Conservation (phyloP, 2,888 invertebrate species). For the Erebia epiphron region DNA sequence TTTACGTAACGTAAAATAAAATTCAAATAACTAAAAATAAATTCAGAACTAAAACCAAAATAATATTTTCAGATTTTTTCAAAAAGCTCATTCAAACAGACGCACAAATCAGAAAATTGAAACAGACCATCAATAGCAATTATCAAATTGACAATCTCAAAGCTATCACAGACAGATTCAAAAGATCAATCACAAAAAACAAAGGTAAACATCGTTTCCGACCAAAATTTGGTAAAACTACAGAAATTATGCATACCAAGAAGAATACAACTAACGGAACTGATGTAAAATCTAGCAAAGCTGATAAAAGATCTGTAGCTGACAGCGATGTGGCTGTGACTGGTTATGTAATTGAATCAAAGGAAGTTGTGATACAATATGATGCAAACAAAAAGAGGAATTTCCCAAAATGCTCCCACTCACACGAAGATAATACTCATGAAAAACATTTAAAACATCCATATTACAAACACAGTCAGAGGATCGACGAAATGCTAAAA, state of each 20-base stretch:
- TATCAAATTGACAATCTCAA: slow-evolving; percentile 32
- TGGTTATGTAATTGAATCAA: slow-evolving; percentile 56
- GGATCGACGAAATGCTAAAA: slow-evolving; percentile 53
- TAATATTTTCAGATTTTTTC: slow-evolving; percentile 63
- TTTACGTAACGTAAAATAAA: not conserved
- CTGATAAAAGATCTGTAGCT: slow-evolving; percentile 40
- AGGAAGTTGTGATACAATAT: slow-evolving; percentile 56
- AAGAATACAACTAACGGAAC: slow-evolving; percentile 21
- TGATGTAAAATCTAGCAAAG: not conserved
- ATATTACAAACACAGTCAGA: slow-evolving; percentile 62
- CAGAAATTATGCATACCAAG: not conserved
- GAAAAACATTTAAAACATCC: slow-evolving; percentile 63
- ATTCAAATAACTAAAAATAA: not conserved
- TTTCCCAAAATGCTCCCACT: slow-evolving; percentile 61
- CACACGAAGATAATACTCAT: slow-evolving; percentile 53
- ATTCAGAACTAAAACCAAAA: not conserved
- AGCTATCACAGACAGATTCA: slow-evolving; percentile 47
- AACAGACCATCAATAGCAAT: slow-evolving; percentile 44
- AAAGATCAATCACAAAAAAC: slow-evolving; percentile 47
- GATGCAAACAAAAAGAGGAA: slow-evolving; percentile 47
- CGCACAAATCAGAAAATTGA: slow-evolving; percentile 60
- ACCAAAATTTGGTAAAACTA: not conserved
- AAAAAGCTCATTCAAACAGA: slow-evolving; percentile 67
- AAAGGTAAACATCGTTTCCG: slow-evolving; percentile 8
- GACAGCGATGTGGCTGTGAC: slow-evolving; percentile 41